Evolutionary conservation across 2,113 vertebrate genomes (phyloP), one percentile per base, ranked within the genome.

Genomic region (Phaethon lepturus): DNA sequence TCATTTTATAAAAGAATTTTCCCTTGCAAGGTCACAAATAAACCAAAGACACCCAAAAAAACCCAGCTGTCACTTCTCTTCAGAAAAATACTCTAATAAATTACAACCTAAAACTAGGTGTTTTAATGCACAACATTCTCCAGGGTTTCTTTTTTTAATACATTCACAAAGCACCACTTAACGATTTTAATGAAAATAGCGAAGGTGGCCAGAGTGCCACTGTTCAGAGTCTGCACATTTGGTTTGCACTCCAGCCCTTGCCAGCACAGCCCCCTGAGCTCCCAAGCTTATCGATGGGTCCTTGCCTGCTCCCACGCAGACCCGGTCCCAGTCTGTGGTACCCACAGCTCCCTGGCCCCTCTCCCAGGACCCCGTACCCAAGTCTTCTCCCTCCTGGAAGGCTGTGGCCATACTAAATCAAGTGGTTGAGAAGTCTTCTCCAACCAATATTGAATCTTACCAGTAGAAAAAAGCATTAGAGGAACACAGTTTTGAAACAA

Each of bases 361-460:
- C 64, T 66, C 31, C 67, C 16, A 2, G 4, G 31, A 64, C 16
- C 33, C 40, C 0, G 0, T 4, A 52, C 3, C 8, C 0, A 0
- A 59, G 12, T 38, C 17, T 64, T 55, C 49, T 68, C 33, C n/a
- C 26, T 90, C 17, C 23, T 47, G 33, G 69, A 74, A 45, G 50
- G 44, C 18, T 59, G 44, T 18, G 10, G 38, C 7, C 47, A 20
- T 15, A 12, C 20, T 26, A 42, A 66, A 73, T 26, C 2, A 1
- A 75, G 11, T 12, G 50, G 40, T 24, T 72, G 56, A 73, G 7
- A 15, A 9, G 4, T 15, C 44, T 83, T 67, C 63, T 58, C 67
- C 59, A 62, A 33, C 2, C 38, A 62, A 5, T 19, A 72, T 3
- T 31, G 25, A 83, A 67, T 67, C 25, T 82, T 38, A 73, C 1